Percentiles rank a stretch among this genome's conserved stretches.
phyloP scores from a whole-genome alignment of 2,113 vertebrate genomes.

The Siniperca knerii region DNA sequence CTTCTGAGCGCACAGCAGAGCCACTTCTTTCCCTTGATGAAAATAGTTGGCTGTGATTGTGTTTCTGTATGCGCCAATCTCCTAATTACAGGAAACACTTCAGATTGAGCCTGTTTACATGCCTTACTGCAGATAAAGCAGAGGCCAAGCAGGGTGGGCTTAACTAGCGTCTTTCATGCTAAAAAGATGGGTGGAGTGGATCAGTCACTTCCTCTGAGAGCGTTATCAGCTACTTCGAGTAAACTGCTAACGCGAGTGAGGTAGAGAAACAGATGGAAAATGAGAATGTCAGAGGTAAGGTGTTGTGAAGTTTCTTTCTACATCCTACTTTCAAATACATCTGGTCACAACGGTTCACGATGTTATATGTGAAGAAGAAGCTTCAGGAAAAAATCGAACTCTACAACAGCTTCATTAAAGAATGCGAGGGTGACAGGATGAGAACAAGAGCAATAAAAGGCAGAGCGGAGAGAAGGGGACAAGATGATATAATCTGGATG shows the following conservation, averaged over 20 bases:
- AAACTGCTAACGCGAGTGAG: constrained; percentile 10
- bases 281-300: not conserved
- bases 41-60: constrained; percentile 18
- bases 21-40: constrained; percentile 39
- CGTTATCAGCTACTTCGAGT: constrained; percentile 51
- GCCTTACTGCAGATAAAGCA: constrained; percentile 48
- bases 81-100: constrained; percentile 73
- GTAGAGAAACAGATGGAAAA: not conserved
- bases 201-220: constrained; percentile 58
- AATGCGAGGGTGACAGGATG: not conserved
- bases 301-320: not conserved
- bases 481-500: constrained; percentile 42
- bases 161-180: constrained; percentile 42
- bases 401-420: not conserved
- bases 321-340: not conserved
- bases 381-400: not conserved
- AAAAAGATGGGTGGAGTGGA: constrained; percentile 63
- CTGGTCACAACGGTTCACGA: not conserved
- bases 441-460: not conserved
- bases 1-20: constrained; percentile 14
- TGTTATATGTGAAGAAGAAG: not conserved
- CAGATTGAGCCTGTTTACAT: constrained; percentile 58
- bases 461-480: not conserved
- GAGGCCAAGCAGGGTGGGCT: not conserved
- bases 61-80: constrained; percentile 24